Evolutionary conservation across 2,113 vertebrate species (phyloP).

Genomic region (Gnathochromis pfefferi): DNA sequence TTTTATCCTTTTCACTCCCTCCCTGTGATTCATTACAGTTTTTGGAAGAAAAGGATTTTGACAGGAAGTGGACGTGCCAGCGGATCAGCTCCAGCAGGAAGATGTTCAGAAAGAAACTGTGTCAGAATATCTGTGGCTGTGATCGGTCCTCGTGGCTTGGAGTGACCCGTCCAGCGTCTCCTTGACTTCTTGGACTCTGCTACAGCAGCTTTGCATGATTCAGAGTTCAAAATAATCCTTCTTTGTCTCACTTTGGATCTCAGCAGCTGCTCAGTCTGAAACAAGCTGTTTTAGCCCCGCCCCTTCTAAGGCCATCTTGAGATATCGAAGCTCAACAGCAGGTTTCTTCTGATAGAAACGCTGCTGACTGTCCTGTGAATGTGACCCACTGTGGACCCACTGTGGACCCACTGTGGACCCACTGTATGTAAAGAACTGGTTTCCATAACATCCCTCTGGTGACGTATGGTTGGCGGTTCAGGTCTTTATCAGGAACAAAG

Average conservation of each 20-base stretch:
- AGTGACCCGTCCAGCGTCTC: neutral
- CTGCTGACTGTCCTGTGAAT: neutral
- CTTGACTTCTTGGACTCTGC: neutral
- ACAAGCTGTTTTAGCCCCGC: neutral
- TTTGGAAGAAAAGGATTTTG: neutral
- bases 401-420: neutral
- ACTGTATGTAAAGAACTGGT: neutral
- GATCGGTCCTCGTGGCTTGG: accelerated
- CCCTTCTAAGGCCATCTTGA: neutral
- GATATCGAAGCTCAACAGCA: neutral
- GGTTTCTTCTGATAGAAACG: neutral
- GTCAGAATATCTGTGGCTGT: neutral
- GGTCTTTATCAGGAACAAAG: neutral
- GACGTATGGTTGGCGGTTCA: accelerated
- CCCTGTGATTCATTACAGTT: neutral
- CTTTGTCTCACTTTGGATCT: neutral
- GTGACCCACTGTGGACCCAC: neutral
- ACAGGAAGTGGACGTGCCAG: neutral
- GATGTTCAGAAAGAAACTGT: neutral
- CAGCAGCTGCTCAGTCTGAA: accelerated
- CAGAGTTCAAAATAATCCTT: neutral
- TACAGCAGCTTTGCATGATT: neutral
- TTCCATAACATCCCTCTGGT: accelerated
- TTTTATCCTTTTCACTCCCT: neutral
- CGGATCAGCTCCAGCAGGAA: neutral